Percentiles rank a stretch among this genome's conserved stretches.
phyloP scores from a whole-genome alignment of 2,113 vertebrate species.

The Callorhinus ursinus region DNA sequence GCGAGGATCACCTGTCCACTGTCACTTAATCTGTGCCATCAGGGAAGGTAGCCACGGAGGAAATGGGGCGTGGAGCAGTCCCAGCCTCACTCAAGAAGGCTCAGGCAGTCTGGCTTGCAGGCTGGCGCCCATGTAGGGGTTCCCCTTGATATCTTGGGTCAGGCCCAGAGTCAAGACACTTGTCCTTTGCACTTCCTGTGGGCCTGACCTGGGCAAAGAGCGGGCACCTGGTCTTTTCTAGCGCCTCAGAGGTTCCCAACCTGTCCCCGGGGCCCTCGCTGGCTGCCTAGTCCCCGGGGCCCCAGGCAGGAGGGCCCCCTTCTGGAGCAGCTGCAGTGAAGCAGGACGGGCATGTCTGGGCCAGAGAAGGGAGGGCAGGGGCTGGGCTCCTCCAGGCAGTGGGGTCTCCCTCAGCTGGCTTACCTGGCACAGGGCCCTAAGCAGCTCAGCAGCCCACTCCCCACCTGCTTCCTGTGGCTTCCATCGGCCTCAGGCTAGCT shows the following conservation, averaged over 20 bases:
- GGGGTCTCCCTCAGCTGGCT: neutral
- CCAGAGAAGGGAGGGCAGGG: constrained; percentile 57
- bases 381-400: rapidly evolving
- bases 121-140: neutral
- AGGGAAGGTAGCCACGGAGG: rapidly evolving
- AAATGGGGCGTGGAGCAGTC: rapidly evolving
- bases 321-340: constrained; percentile 82
- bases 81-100: neutral
- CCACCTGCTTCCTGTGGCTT: neutral
- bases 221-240: rapidly evolving
- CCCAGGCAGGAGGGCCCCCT: constrained; percentile 81
- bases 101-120: neutral
- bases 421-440: neutral
- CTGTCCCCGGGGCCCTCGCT: neutral
- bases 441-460: neutral
- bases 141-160: neutral
- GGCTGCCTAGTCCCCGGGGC: no score
- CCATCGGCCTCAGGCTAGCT: no score
- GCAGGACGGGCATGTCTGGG: constrained; percentile 81
- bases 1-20: constrained; percentile 72
- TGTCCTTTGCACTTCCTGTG: neutral
- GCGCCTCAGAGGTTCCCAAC: neutral
- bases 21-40: constrained; percentile 75
- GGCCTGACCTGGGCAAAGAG: constrained; percentile 48
- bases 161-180: neutral